Conservation (phyloP, 2,888 invertebrate species). For the Lasioglossum zephyrum region DNA sequence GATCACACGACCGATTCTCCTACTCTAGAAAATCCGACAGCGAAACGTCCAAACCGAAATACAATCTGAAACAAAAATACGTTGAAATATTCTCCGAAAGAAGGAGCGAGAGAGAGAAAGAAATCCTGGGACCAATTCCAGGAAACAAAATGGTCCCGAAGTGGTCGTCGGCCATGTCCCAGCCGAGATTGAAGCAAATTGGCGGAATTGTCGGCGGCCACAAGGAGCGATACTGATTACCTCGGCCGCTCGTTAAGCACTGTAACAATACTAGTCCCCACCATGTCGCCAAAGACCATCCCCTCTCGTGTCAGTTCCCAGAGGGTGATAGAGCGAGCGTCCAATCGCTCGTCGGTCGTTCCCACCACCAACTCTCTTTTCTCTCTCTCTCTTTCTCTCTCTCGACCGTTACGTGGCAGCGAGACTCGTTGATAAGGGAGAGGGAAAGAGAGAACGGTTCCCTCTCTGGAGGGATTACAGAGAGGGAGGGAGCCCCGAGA, state of each 20-base stretch:
- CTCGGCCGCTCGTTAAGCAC: slow-evolving; percentile 79
- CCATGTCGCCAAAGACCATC: slow-evolving; percentile 45
- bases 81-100: not conserved
- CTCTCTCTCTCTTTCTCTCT: slow-evolving; percentile 16
- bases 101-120: not conserved
- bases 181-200: slow-evolving; percentile 83
- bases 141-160: slow-evolving; percentile 79
- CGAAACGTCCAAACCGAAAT: not conserved
- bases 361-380: slow-evolving; percentile 52
- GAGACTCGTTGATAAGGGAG: slow-evolving; percentile 49
- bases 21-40: not conserved
- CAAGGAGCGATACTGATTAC: slow-evolving; percentile 78
- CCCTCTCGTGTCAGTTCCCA: slow-evolving; percentile 56
- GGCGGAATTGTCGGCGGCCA: slow-evolving; percentile 78
- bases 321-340: slow-evolving; percentile 54
- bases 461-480: not conserved
- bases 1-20: not conserved
- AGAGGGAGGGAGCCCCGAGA: not conserved
- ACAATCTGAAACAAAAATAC: not conserved
- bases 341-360: slow-evolving; percentile 64
- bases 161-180: slow-evolving; percentile 74
- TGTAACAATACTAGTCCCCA: slow-evolving; percentile 78
- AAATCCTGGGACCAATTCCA: slow-evolving; percentile 32
- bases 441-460: not conserved
- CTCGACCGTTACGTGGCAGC: slow-evolving; percentile 29